These are phyloP conservation scores for Papilio glaucus DNA, from an alignment of 1,140 invertebrate species.

Conservation along the genomic window DNA sequence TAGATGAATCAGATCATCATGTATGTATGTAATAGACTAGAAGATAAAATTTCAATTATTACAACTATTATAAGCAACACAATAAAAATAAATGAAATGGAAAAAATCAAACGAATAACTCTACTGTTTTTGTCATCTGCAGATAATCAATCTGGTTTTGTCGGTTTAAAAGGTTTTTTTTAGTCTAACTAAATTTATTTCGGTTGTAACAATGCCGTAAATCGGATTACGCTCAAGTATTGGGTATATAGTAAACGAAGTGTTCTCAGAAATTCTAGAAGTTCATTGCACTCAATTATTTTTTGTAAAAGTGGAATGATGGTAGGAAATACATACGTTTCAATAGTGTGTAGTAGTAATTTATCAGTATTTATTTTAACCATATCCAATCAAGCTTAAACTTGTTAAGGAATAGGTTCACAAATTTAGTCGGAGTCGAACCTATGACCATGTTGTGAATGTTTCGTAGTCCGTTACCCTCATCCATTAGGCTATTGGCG, in stretches of 20 bases:
- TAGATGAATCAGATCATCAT: not conserved
- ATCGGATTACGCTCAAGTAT: not conserved
- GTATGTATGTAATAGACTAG: no score
- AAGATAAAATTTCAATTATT: not conserved
- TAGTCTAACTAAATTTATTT: not conserved
- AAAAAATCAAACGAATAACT: not conserved
- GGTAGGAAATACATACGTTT: no score
- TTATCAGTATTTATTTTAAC: no score
- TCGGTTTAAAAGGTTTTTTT: not conserved
- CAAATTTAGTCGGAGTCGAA: no score
- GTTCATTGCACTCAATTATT: not conserved
- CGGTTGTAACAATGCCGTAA: not conserved
- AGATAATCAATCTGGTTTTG: not conserved
- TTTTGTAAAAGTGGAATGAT: not conserved
- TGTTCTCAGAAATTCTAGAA: not conserved
- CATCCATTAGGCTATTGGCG: no score
- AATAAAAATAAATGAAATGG: not conserved
- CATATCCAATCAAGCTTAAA: no score
- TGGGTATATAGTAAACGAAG: not conserved
- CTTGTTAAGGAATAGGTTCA: no score
- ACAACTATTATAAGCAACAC: not conserved
- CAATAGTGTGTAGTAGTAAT: no score
- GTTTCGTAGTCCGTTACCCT: no score
- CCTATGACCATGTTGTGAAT: no score
- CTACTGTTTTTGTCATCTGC: not conserved